Evolutionary conservation across 2,888 invertebrate species (phyloP), one percentile per base, ranked within the genome.

Genomic region (Leptodirus hochenwartii): DNA sequence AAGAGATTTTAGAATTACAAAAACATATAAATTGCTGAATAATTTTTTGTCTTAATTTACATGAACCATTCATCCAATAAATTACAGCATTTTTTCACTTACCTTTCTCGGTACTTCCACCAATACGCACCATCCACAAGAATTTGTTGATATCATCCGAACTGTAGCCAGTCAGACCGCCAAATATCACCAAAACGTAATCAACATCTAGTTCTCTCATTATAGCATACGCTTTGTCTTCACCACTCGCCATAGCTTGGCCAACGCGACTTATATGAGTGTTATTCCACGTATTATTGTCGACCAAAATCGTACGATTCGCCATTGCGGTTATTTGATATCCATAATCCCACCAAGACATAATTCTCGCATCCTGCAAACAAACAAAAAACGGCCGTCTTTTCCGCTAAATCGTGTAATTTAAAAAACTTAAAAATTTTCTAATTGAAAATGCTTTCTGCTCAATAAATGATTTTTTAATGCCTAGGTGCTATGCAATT

Each of bases 281-380:
- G 56, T 98, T 98, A 58, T 96, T 98, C 96, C 96, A 98, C 1
- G 96, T 98, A 50, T 98, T 96, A 55, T 98, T 98, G 54, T 96
- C 96, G 30, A 98, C 96, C 41, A 96, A 66, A 43, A 95, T 91
- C 0, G 96, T 45, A 12, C 93, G 66, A 61, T 96, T 96, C 10
- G 95, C 96, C 95, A 98, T 96, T 2, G 95, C 93, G 2, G 96
- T 95, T 61, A 96, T 95, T 59, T 88, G 88, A 59, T 96, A 96
- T 1, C 96, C 96, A 58, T 96, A 98, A 66, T 95, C 93, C 93
- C 96, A 98, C 96, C 96, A 98, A 0, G 93, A 93, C 95, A 98
- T 96, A 33, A 98, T 79, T 53, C 87, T 82, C 1, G 95, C 78
- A 56, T 95, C 79, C n/a, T n/a, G n/a, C n/a, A n/a, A n/a, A n/a